Evolutionary conservation across 2,888 invertebrate species (phyloP).

Genomic region (Sisyra terminalis): DNA sequence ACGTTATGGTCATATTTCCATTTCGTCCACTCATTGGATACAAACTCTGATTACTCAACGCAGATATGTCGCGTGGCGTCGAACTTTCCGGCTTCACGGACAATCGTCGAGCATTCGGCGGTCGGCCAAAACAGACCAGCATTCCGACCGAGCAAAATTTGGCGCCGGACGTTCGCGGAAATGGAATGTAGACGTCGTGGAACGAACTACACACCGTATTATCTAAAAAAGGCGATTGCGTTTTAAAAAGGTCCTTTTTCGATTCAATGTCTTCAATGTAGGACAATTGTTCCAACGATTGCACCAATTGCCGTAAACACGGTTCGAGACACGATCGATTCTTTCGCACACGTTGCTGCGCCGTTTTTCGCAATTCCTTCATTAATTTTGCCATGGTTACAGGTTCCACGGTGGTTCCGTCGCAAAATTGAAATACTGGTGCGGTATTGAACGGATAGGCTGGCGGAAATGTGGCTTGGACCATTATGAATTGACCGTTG

Average conservation of each 20-base stretch:
- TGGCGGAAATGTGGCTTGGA: conserved; percentile 52
- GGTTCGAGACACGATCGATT: conserved; percentile 78
- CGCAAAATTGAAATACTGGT: conserved; percentile 48
- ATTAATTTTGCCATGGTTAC: conserved; percentile 53
- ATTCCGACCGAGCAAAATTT: conserved; percentile 79
- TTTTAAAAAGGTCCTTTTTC: conserved; percentile 14
- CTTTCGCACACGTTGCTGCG: conserved; percentile 66
- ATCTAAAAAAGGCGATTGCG: conserved; percentile 15
- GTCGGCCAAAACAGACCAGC: conserved; percentile 72
- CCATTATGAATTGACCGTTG: conserved; percentile 33
- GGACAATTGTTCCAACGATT: conserved; percentile 42
- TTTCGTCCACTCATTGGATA: conserved; percentile 16
- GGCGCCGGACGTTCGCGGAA: conserved; percentile 86
- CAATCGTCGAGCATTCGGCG: conserved; percentile 47
- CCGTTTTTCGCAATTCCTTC: conserved; percentile 65
- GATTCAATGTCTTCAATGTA: conserved; percentile 21
- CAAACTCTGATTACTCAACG: conserved; percentile 32
- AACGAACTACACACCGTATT: conserved; percentile 24
- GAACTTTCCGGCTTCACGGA: conserved; percentile 55
- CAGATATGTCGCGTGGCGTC: conserved; percentile 65
- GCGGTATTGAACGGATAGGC: conserved; percentile 54
- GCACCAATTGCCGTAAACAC: conserved; percentile 57
- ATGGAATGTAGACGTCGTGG: conserved; percentile 74
- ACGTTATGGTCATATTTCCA: conserved; percentile 36
- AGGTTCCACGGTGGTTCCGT: conserved; percentile 49